Percentiles rank a stretch among this genome's conserved stretches.
phyloP scores from a whole-genome alignment of 2,888 invertebrate species.

The Platycnemis pennipes region DNA sequence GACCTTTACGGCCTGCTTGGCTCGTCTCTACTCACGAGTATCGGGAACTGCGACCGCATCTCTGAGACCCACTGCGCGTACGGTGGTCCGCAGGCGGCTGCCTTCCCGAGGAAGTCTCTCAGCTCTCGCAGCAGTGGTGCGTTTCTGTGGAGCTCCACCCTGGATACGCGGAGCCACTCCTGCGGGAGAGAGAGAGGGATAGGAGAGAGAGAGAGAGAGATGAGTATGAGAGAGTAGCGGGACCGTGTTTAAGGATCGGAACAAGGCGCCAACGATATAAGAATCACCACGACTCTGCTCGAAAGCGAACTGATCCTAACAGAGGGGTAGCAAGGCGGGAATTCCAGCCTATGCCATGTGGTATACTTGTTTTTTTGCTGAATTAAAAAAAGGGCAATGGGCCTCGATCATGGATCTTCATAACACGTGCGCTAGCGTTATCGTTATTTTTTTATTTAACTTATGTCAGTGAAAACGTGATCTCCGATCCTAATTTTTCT shows the following conservation, averaged over 20 bases:
- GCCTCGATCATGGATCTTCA: too few species aligned
- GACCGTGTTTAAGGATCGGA: neutral
- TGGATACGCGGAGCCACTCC: conserved; percentile 77
- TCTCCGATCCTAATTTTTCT: too few species aligned
- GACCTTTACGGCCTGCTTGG: neutral
- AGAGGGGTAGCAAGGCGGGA: neutral
- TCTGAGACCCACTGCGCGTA: conserved; percentile 80
- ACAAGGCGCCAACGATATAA: neutral
- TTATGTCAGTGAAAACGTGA: too few species aligned
- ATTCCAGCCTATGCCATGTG: too few species aligned
- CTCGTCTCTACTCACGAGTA: conserved; percentile 75
- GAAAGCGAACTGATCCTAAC: neutral
- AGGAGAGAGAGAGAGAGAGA: neutral
- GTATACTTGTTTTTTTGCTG: too few species aligned
- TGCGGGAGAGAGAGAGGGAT: conserved; percentile 70
- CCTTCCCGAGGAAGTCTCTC: conserved; percentile 80
- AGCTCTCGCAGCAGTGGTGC: conserved; percentile 79
- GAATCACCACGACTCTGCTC: neutral
- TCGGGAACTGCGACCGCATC: conserved; percentile 77
- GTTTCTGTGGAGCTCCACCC: conserved; percentile 76
- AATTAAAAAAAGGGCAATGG: too few species aligned
- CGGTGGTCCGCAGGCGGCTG: conserved; percentile 80
- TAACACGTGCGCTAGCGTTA: too few species aligned
- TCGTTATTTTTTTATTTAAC: too few species aligned
- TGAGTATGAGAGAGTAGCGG: neutral